phyloP scores from a whole-genome alignment of 2,113 vertebrate genomes.

The Pungitius pungitius region DNA sequence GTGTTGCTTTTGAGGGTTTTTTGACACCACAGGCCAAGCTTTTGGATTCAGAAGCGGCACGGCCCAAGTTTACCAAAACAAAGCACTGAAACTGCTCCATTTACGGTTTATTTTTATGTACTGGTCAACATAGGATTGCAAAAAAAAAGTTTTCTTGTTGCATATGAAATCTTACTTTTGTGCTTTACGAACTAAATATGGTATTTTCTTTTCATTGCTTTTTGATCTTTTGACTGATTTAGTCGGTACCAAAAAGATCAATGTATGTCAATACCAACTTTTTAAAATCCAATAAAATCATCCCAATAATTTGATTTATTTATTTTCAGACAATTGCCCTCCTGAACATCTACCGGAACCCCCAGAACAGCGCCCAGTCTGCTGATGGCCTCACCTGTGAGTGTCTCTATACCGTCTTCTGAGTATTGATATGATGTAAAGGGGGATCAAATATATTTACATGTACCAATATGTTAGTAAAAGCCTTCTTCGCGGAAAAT shows the following conservation, averaged over 20 bases:
- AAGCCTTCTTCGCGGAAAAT: background rate
- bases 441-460: background rate
- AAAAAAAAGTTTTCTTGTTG: background rate
- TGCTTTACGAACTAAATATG: background rate
- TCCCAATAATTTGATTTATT: constrained; percentile 11
- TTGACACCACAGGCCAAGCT: background rate
- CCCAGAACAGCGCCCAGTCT: constrained; percentile 99
- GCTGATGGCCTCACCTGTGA: constrained; percentile 98
- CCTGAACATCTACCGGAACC: constrained; percentile 99
- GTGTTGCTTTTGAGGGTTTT: background rate
- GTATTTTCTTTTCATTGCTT: background rate
- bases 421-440: background rate
- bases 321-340: constrained; percentile 99
- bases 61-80: background rate
- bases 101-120: background rate
- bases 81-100: background rate
- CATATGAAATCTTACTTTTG: background rate
- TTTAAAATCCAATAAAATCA: background rate
- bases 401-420: constrained; percentile 65
- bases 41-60: background rate
- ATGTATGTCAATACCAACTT: background rate
- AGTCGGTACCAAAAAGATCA: background rate
- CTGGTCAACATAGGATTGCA: background rate
- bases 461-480: background rate
- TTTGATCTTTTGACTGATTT: background rate